Base-by-base conservation (phyloP, 2,113 vertebrate species). In the Xyliphius kryptos region DNA sequence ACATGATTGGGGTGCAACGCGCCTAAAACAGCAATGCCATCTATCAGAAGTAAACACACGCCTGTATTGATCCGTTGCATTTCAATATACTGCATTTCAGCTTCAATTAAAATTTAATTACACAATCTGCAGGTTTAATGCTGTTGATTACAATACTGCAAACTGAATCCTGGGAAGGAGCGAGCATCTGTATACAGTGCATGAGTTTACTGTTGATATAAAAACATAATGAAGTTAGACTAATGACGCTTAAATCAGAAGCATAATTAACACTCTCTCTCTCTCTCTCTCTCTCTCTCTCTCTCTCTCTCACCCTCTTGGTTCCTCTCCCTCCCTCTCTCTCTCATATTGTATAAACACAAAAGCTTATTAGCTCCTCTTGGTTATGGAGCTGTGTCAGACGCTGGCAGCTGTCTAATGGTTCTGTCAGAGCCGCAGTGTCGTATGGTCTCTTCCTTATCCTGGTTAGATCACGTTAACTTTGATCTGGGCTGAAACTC, bases 401-500 rank as follows among this genome's bases (percentile, higher is more conserved):
- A 22, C 50, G 66, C 16, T 46, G 71, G 37, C 44, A 66, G 62
- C 67, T 64, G 50, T 67, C n/a, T 63, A 64, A 51, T 71, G 54
- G 55, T 17, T 67, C 55, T 44, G 21, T 61, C 53, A 66, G 43
- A 70, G 15, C 58, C 51, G 44, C 41, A 37, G 48, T 57, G 47
- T 52, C 63, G 40, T 50, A 52, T 20, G 2, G 52, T 11, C 50
- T 41, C 38, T 47, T 37, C 44, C 19, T 48, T 56, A 40, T 58
- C 50, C 60, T 50, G 69, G 43, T 75, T 63, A 16, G 73, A 79
- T 78, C 66, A 80, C 70, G 80, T 75, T 72, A 72, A 72, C 61
- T 76, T 72, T 75, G 71, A 76, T 74, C 21, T 69, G 47, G 13
- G 32, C 55, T 56, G 48, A 62, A 76, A 67, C 64, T 72, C 60